Evolutionary conservation across 2,888 invertebrate species (phyloP).

Genomic region (Eledona agricola): DNA sequence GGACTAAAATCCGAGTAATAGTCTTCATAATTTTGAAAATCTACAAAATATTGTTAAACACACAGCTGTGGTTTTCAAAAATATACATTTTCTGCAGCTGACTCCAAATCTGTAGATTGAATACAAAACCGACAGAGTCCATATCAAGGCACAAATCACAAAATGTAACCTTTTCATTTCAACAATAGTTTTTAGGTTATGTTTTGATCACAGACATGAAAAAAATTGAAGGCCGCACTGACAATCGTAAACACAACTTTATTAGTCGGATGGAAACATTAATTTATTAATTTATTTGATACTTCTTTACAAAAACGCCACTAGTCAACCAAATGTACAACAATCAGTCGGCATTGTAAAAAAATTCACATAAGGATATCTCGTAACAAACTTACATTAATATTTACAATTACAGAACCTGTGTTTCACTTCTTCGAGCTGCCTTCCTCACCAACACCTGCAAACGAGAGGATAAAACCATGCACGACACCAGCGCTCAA

Average conservation of each 20-base stretch:
- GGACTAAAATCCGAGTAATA: constrained; percentile 65
- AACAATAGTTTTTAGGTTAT: no score
- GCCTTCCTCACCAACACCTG: constrained; percentile 58
- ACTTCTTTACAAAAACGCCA: no score
- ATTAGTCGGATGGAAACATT: no score
- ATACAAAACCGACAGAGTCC: constrained; percentile 62
- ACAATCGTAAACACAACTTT: no score
- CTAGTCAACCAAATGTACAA: no score
- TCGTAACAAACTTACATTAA: constrained; percentile 1
- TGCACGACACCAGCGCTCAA: constrained; percentile 9
- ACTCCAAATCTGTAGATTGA: constrained; percentile 66
- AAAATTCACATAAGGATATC: not conserved
- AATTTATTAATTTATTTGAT: no score
- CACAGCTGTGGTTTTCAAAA: not conserved
- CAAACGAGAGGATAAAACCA: constrained; percentile 42
- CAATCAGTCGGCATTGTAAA: no score
- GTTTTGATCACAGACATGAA: no score
- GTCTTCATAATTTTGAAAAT: constrained; percentile 60
- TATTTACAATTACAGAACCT: constrained; percentile 5
- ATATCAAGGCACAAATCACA: constrained; percentile 1
- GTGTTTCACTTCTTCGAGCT: constrained; percentile 56
- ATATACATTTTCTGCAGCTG: constrained; percentile 59
- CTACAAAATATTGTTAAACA: constrained; percentile 51
- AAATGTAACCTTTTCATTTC: no score
- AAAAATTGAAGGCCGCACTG: no score